phyloP scores from a whole-genome alignment of 2,888 invertebrate species.

The Ctenicera cuprea region DNA sequence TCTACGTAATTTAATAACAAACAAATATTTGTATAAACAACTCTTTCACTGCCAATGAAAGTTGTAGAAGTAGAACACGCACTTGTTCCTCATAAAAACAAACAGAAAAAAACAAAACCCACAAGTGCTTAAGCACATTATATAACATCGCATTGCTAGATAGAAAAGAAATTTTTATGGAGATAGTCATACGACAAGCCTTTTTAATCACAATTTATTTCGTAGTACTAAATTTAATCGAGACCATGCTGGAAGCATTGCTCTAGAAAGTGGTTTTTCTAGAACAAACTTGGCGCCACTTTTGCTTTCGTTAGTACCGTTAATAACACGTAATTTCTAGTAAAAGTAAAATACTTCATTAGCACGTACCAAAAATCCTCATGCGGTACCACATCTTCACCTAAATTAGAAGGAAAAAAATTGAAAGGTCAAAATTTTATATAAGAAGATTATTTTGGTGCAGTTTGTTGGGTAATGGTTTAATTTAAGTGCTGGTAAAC shows the following conservation, averaged over 20 bases:
- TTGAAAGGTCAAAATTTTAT: slow-evolving; percentile 18
- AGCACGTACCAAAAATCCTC: background rate
- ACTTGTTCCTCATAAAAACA: slow-evolving; percentile 10
- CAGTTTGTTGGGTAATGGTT: slow-evolving; percentile 17
- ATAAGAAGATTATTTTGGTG: background rate
- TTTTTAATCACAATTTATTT: slow-evolving; percentile 17
- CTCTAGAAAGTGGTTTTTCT: slow-evolving; percentile 27
- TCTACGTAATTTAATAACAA: too few species aligned
- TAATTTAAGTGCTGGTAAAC: slow-evolving; percentile 15
- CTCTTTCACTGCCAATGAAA: slow-evolving; percentile 17
- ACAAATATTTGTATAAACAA: slow-evolving; percentile 7
- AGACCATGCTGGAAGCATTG: slow-evolving; percentile 7
- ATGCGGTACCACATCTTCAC: too few species aligned
- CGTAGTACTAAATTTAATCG: slow-evolving; percentile 7
- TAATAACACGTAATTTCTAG: background rate
- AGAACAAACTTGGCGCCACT: slow-evolving; percentile 31
- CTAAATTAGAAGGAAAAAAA: background rate
- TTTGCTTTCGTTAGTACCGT: slow-evolving; percentile 19
- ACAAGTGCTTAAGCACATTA: background rate
- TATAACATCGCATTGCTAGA: slow-evolving; percentile 3
- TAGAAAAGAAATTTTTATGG: background rate
- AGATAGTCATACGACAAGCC: slow-evolving; percentile 10
- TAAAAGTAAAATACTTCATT: background rate
- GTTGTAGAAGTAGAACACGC: slow-evolving; percentile 8
- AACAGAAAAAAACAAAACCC: background rate